A percentile compares a stretch with the other conserved stretches of the same genome.
Evolutionary conservation across 1,140 invertebrate species (phyloP).

Genomic region (Drosophila erecta): DNA sequence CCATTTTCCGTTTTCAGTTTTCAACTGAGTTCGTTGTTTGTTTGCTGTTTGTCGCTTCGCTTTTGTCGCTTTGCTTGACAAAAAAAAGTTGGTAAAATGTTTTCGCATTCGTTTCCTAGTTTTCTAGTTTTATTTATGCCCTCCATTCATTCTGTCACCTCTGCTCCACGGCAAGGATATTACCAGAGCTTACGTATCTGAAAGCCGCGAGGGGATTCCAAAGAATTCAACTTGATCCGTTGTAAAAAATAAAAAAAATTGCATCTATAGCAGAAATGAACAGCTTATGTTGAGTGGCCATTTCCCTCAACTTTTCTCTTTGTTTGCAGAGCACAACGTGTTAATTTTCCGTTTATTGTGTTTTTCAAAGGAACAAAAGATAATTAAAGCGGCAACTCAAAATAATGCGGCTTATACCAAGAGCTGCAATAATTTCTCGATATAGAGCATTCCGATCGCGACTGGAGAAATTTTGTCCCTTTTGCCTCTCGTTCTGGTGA

Average conservation of each 20-base stretch:
- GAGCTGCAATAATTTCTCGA: too few species aligned
- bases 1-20: slow-evolving; percentile 47
- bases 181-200: slow-evolving; percentile 14
- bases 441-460: background rate
- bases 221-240: background rate
- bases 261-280: background rate
- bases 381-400: too few species aligned
- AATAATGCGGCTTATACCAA: too few species aligned
- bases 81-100: slow-evolving; percentile 52
- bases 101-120: slow-evolving; percentile 65
- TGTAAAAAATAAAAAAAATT: background rate
- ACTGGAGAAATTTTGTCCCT: background rate
- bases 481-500: slow-evolving; percentile 4
- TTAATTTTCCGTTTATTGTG: too few species aligned
- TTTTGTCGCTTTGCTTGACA: slow-evolving; percentile 20
- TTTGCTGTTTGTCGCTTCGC: slow-evolving; percentile 48
- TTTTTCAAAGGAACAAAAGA: too few species aligned
- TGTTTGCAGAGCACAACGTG: too few species aligned
- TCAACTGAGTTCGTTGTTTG: slow-evolving; percentile 51
- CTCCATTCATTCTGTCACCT: slow-evolving; percentile 34
- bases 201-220: background rate
- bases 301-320: too few species aligned
- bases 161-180: slow-evolving; percentile 10
- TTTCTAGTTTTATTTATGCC: slow-evolving; percentile 50
- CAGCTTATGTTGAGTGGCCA: background rate